These are phyloP conservation scores for Denticeps clupeoides DNA, from an alignment of 2,797 vertebrate species.

Conservation along the genomic window DNA sequence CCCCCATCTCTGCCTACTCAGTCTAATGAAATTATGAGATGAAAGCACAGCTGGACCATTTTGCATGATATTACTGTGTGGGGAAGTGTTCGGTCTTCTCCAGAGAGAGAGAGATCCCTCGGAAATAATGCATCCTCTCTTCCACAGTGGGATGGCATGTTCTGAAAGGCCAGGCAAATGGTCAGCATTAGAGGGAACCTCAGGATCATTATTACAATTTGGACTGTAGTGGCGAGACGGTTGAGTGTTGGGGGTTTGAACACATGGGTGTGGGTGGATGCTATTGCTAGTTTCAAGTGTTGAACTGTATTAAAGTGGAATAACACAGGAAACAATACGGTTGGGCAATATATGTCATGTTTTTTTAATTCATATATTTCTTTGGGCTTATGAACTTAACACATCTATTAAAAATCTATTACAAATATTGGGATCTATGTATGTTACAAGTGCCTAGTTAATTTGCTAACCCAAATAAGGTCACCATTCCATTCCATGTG, in stretches of 20 bases:
- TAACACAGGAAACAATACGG: too few species aligned
- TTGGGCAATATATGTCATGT: too few species aligned
- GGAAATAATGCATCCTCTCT: conserved; percentile 16
- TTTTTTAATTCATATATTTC: too few species aligned
- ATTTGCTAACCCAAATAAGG: too few species aligned
- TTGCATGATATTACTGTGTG: conserved; percentile 28
- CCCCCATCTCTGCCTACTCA: conserved; percentile 32
- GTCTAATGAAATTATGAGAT: conserved; percentile 33
- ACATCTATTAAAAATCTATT: too few species aligned
- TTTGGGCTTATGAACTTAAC: too few species aligned
- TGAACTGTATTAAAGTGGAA: too few species aligned
- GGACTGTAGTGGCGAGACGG: not conserved
- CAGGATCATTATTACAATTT: conserved; percentile 2
- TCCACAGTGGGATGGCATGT: conserved; percentile 1
- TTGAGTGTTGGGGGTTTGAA: not conserved
- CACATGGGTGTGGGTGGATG: too few species aligned
- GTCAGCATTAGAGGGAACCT: not conserved
- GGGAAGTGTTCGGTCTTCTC: conserved; percentile 29
- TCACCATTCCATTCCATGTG: too few species aligned
- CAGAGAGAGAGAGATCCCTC: conserved; percentile 14
- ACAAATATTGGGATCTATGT: too few species aligned
- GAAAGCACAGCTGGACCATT: conserved; percentile 36
- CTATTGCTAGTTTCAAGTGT: too few species aligned
- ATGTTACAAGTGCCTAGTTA: too few species aligned
- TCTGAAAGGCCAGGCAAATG: not conserved